Conservation (phyloP, 2,888 invertebrate genomes). For the Eupithecia vulgata region DNA sequence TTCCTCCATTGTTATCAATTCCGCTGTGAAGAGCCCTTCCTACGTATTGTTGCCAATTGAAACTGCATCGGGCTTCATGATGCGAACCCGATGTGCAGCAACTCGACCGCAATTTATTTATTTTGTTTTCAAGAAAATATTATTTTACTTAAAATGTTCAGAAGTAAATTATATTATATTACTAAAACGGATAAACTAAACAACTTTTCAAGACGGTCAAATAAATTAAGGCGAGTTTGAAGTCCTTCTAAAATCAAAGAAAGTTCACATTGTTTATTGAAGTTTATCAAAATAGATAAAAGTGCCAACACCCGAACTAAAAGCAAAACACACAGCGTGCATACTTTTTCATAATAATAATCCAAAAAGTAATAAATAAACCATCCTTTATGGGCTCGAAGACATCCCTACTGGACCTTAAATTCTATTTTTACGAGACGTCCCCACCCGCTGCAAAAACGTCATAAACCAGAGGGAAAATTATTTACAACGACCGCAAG, state of each 20-base stretch:
- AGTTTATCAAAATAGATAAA: not conserved
- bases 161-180: not conserved
- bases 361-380: slow-evolving; percentile 29
- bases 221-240: not conserved
- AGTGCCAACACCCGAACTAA: not conserved
- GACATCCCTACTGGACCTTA: slow-evolving; percentile 38
- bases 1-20: slow-evolving; percentile 41
- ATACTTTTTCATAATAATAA: slow-evolving; percentile 29
- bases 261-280: no score
- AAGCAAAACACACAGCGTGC: not conserved
- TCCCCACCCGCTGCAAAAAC: slow-evolving; percentile 46
- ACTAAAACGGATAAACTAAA: not conserved
- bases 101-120: not conserved
- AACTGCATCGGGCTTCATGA: slow-evolving; percentile 2
- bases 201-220: not conserved
- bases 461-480: slow-evolving; percentile 53
- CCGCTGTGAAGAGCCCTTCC: slow-evolving; percentile 21
- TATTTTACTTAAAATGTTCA: not conserved
- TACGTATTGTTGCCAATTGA: slow-evolving; percentile 42
- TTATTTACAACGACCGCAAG: slow-evolving; percentile 54
- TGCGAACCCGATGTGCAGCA: not conserved
- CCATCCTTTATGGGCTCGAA: slow-evolving; percentile 28
- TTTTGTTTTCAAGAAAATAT: not conserved
- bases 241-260: not conserved
- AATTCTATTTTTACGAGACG: slow-evolving; percentile 46